These are phyloP conservation scores for Oscheius sp. DNA, from an alignment of 2,888 invertebrate species.

Conservation along the genomic window DNA sequence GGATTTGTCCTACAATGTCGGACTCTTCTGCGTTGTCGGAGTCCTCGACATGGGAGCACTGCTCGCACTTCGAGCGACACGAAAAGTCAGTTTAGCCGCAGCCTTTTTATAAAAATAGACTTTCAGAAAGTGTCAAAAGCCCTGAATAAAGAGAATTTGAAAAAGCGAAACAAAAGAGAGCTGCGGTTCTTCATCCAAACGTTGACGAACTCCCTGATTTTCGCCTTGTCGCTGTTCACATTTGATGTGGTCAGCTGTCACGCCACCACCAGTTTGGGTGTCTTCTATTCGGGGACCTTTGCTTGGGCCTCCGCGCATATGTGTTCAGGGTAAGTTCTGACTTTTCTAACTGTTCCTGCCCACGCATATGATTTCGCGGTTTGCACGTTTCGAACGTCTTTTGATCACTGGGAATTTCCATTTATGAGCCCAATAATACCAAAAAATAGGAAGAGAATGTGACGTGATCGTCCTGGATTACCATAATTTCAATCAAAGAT, in stretches of 20 bases:
- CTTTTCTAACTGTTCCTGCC: no score
- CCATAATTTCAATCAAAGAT: background rate
- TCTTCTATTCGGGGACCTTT: slow-evolving; percentile 26
- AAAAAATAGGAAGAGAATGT: no score
- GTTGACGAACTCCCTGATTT: slow-evolving; percentile 6
- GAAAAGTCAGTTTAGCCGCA: slow-evolving; percentile 1
- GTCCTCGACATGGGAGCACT: slow-evolving; percentile 9
- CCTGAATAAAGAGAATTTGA: slow-evolving; percentile 11
- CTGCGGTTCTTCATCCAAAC: slow-evolving; percentile 30
- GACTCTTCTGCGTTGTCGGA: slow-evolving; percentile 13
- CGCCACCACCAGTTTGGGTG: slow-evolving; percentile 1
- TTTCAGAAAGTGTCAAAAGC: slow-evolving; percentile 19
- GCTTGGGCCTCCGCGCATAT: slow-evolving; percentile 25
- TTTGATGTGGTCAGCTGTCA: slow-evolving; percentile 28
- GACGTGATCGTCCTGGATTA: no score
- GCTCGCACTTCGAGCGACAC: background rate
- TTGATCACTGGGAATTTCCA: background rate
- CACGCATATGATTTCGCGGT: background rate
- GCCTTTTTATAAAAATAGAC: background rate
- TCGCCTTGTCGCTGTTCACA: slow-evolving; percentile 16
- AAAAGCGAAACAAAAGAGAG: slow-evolving; percentile 15
- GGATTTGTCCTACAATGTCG: slow-evolving; percentile 18
- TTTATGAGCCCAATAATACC: background rate
- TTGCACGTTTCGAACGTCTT: background rate
- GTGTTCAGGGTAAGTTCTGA: slow-evolving; percentile 20